A percentile compares a stretch with the other conserved stretches of the same genome.
These are phyloP conservation scores for Rhodeus uyekii DNA, from an alignment of 2,797 vertebrate species.

Conservation along the genomic window DNA sequence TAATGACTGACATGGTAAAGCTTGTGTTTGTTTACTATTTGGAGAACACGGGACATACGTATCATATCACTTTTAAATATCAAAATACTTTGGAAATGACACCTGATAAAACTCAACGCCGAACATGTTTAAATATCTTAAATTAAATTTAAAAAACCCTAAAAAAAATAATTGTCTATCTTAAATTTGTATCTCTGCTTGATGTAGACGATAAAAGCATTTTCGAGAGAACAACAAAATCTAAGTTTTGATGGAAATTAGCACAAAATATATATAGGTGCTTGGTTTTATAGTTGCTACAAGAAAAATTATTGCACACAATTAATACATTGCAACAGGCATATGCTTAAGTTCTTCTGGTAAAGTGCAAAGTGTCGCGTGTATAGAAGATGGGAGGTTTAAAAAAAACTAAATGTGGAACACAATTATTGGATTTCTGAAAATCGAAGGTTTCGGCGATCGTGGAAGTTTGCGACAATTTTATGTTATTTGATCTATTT, in stretches of 20 bases:
- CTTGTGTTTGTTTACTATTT: background rate
- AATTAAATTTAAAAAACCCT: too few relatives aligned
- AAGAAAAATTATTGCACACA: background rate
- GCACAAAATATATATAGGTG: too few relatives aligned
- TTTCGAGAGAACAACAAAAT: background rate
- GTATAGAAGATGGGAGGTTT: background rate
- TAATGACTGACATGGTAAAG: background rate
- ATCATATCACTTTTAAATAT: background rate
- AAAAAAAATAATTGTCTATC: too few relatives aligned
- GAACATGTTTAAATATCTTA: too few relatives aligned
- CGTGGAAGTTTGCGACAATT: background rate
- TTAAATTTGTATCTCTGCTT: background rate
- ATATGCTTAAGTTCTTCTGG: background rate
- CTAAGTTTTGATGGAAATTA: too few relatives aligned
- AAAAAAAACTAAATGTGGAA: background rate
- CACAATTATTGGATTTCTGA: background rate
- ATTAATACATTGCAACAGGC: background rate
- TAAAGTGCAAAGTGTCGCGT: background rate
- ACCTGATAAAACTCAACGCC: background rate
- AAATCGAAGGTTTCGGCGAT: too few relatives aligned
- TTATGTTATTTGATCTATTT: background rate
- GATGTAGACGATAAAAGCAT: background rate
- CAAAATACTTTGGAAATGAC: background rate
- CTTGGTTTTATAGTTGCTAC: too few relatives aligned
- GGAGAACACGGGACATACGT: background rate